These are phyloP conservation scores for Coelopa frigida DNA, from an alignment of 1,140 invertebrate species.

Conservation along the genomic window DNA sequence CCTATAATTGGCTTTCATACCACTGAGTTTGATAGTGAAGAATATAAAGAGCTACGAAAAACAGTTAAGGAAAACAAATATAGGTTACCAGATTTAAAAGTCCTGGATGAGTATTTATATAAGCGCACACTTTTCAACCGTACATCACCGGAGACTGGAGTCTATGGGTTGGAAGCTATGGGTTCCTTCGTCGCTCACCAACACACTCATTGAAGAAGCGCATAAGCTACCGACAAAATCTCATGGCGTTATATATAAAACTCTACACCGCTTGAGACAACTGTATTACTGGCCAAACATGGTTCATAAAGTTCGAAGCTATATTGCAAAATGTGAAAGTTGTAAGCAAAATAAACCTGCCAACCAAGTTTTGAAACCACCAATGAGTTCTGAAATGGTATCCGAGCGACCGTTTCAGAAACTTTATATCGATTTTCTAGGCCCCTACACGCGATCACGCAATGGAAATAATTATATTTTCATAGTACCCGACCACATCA, in stretches of 20 bases:
- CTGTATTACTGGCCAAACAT: slow-evolving; percentile 6
- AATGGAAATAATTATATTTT: not conserved
- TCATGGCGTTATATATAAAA: slow-evolving; percentile 6
- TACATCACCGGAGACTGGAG: not conserved
- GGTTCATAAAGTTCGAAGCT: not conserved
- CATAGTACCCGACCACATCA: slow-evolving; percentile 2
- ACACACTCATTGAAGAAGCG: not conserved
- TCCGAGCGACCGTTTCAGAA: slow-evolving; percentile 6
- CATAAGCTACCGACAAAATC: not conserved
- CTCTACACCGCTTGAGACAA: not conserved
- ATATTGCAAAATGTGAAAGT: not conserved
- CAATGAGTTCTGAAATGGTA: not conserved
- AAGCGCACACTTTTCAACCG: not conserved
- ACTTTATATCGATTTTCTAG: slow-evolving; percentile 8
- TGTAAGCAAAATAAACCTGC: slow-evolving; percentile 1
- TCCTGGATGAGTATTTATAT: not conserved
- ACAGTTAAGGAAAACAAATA: not conserved
- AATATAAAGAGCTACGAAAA: slow-evolving; percentile 1
- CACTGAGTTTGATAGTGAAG: not conserved
- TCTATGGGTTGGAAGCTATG: slow-evolving; percentile 5
- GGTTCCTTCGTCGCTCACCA: not conserved
- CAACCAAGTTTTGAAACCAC: not conserved
- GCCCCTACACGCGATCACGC: not conserved
- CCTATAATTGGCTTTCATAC: not conserved
- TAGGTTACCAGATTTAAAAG: not conserved